Evolutionary conservation across 2,113 vertebrate genomes (phyloP).

Genomic region (Stegastes partitus): DNA sequence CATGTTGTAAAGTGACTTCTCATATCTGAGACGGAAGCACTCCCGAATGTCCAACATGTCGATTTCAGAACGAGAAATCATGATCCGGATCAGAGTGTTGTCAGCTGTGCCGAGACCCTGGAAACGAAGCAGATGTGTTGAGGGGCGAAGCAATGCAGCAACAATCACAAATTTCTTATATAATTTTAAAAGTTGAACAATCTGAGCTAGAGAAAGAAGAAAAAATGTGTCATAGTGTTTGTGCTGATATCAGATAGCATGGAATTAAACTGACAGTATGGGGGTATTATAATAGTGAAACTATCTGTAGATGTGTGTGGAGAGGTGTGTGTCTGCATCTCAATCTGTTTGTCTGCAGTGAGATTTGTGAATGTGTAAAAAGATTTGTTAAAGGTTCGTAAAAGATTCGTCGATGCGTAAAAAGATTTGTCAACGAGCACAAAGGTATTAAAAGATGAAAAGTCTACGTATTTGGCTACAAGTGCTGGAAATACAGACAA

Average conservation of each 20-base stretch:
- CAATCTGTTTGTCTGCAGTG: no score
- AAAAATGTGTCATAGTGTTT: not conserved
- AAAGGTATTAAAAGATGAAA: no score
- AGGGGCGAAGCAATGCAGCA: not conserved
- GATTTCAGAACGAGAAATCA: constrained; percentile 94
- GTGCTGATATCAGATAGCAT: not conserved
- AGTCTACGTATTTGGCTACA: no score
- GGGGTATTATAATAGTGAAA: no score
- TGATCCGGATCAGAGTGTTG: constrained; percentile 96
- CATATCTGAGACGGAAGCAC: constrained; percentile 93
- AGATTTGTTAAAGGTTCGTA: no score
- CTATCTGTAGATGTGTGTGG: no score
- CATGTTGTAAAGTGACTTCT: constrained; percentile 96
- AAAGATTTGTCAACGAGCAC: no score
- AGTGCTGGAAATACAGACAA: no score
- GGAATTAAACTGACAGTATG: not conserved
- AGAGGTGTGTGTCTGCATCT: no score
- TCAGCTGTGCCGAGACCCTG: constrained; percentile 95
- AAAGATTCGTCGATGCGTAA: no score
- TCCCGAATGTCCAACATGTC: constrained; percentile 98
- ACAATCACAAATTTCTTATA: not conserved
- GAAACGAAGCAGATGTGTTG: not conserved
- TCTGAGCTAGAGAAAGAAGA: not conserved
- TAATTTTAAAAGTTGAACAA: not conserved
- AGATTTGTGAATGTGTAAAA: no score